phyloP scores from a whole-genome alignment of 2,888 invertebrate genomes.

The Microchrysa polita region DNA sequence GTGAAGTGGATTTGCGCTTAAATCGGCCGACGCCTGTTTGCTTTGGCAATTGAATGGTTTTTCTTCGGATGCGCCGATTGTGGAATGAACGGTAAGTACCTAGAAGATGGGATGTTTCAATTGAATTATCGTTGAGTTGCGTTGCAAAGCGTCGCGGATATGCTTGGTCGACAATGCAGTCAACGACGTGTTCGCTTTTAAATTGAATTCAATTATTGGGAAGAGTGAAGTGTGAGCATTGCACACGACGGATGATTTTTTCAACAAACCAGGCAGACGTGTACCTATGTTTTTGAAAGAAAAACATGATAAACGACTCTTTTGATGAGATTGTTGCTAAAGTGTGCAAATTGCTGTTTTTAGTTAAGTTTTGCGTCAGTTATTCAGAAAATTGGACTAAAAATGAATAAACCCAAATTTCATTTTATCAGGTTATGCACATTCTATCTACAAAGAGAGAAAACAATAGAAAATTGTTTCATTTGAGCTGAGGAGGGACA shows the following conservation, averaged over 20 bases:
- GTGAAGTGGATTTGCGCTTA: constrained; percentile 21
- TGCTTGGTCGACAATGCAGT: neutral
- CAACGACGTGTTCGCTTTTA: constrained; percentile 33
- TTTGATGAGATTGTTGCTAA: constrained; percentile 1
- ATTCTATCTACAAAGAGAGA: no score
- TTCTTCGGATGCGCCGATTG: no score
- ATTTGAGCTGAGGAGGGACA: no score
- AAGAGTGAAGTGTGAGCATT: neutral
- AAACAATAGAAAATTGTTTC: no score
- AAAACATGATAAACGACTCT: neutral
- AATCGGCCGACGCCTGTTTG: constrained; percentile 8
- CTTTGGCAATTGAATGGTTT: constrained; percentile 24
- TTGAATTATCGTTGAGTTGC: constrained; percentile 7
- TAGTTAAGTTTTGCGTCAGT: neutral
- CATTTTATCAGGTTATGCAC: no score
- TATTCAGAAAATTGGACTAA: neutral
- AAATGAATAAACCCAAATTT: no score
- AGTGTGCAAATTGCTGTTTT: neutral
- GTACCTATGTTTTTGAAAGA: neutral
- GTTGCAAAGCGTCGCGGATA: constrained; percentile 12
- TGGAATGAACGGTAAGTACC: neutral
- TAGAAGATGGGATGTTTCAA: constrained; percentile 28
- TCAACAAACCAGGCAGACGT: constrained; percentile 1
- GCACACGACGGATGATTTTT: neutral
- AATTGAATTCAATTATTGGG: constrained; percentile 39